These are phyloP conservation scores for Formicarius rufipectus DNA, from an alignment of 2,113 vertebrate genomes.

Conservation along the genomic window DNA sequence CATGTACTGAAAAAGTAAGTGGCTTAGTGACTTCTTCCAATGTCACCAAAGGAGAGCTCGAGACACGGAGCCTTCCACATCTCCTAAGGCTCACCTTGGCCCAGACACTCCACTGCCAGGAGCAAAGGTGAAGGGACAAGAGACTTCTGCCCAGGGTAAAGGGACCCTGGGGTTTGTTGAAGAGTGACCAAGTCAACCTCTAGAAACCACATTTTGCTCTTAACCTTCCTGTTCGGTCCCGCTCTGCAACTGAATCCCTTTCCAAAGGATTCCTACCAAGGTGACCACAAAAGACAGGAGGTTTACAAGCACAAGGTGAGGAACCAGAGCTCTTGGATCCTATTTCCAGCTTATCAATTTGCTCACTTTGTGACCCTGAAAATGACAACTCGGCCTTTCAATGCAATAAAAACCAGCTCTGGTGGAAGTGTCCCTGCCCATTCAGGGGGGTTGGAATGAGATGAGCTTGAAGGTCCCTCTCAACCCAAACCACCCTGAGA, in stretches of 20 bases:
- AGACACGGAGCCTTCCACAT: neutral
- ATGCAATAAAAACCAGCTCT: neutral
- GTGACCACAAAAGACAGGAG: neutral
- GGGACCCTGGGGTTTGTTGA: no score
- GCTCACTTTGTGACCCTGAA: neutral
- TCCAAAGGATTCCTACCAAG: neutral
- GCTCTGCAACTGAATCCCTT: fast-evolving
- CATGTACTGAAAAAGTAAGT: slow-evolving; percentile 22
- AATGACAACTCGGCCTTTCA: neutral
- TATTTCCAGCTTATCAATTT: neutral
- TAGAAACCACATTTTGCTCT: neutral
- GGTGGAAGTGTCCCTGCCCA: neutral
- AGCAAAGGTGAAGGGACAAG: neutral
- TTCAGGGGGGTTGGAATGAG: neutral
- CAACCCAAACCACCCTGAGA: neutral
- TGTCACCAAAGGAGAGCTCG: neutral
- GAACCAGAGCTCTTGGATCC: neutral
- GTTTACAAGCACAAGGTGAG: neutral
- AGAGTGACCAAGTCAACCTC: no score
- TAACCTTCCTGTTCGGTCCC: neutral
- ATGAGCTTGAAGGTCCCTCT: neutral
- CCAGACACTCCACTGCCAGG: fast-evolving
- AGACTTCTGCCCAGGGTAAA: neutral
- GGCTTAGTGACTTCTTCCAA: slow-evolving; percentile 14
- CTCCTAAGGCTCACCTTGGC: fast-evolving